Percentiles rank a stretch among this genome's conserved stretches.
Evolutionary conservation across 2,113 vertebrate genomes (phyloP).

Genomic region (Orcinus orca): DNA sequence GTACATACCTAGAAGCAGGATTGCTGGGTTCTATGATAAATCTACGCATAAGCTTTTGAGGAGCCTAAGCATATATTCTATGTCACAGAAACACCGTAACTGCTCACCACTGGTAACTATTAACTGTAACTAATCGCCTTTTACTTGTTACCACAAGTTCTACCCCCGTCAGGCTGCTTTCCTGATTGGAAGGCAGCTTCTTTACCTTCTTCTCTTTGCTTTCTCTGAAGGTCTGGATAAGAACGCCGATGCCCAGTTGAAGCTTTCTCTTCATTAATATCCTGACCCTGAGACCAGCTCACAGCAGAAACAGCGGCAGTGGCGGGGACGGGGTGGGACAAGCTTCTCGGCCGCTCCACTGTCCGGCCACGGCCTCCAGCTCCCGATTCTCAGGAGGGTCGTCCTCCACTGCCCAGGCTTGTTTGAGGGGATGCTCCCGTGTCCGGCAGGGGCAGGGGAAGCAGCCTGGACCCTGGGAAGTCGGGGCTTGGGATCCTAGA

Average conservation of each 20-base stretch:
- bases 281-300: not conserved
- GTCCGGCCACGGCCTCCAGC: not conserved
- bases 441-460: too few species aligned
- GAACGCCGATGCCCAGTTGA: too few species aligned
- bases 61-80: not conserved
- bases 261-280: not conserved
- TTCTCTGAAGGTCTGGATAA: not conserved
- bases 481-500: not conserved
- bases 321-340: rapidly evolving
- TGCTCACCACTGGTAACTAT: not conserved
- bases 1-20: rapidly evolving
- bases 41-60: not conserved
- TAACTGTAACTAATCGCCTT: not conserved
- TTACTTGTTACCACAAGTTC: not conserved
- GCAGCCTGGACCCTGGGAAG: not conserved
- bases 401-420: not conserved
- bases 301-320: not conserved
- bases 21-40: not conserved
- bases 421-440: not conserved
- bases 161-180: too few species aligned
- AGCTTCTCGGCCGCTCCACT: not conserved
- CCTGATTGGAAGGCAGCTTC: not conserved
- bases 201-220: not conserved
- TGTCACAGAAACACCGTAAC: not conserved
- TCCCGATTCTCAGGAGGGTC: not conserved